Base-by-base conservation (phyloP, 2,797 vertebrate genomes). In the Cyprinodon diabolis region DNA sequence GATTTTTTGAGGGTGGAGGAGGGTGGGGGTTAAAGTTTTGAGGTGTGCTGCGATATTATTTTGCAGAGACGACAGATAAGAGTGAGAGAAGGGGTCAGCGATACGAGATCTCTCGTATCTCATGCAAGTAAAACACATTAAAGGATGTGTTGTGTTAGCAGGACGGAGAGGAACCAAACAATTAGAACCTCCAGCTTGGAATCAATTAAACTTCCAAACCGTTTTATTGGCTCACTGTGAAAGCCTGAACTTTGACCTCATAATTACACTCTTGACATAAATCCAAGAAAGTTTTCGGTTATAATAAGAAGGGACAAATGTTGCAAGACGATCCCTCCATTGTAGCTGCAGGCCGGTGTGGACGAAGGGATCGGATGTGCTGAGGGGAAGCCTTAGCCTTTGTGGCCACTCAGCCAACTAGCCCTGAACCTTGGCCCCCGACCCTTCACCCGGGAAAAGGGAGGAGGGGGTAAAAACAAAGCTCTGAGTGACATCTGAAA, bases 401-500 rank as follows among this genome's bases (percentile, higher is more conserved):
- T 86, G 92, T 91, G 93, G 82, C 90, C 92, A 94, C 94, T 94
- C 93, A 94, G 92, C 91, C 92, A 93, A 91, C 89, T 93, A 91
- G 93, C 93, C 93, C 93, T 92, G 91, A 94, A 93, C 94, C 90
- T 91, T 94, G 90, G 93, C 95, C 92, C 92, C 83, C 93, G 87
- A 95, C 93, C 91, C 89, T 94, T 95, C 91, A 94, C 94, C 94
- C 92, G 57, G 75, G 75, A 68, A 67, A 67, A 49, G 55, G 68
- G 60, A 68, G 80, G 89, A 86, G 91, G 91, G 89, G 88, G 91
- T 91, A 84, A 91, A 95, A 94, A 95, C 92, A 93, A 93, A 93
- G 90, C 87, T 91, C 89, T 94, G 94, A 95, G 91, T 95, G 95
- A 94, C 94, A 94, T 94, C 90, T 93, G 93, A 94, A 93, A 94